A percentile compares a stretch with the other conserved stretches of the same genome.
Conservation (phyloP, 92 coral and sea anemone genomes). For the Epizoanthus rinbou region DNA sequence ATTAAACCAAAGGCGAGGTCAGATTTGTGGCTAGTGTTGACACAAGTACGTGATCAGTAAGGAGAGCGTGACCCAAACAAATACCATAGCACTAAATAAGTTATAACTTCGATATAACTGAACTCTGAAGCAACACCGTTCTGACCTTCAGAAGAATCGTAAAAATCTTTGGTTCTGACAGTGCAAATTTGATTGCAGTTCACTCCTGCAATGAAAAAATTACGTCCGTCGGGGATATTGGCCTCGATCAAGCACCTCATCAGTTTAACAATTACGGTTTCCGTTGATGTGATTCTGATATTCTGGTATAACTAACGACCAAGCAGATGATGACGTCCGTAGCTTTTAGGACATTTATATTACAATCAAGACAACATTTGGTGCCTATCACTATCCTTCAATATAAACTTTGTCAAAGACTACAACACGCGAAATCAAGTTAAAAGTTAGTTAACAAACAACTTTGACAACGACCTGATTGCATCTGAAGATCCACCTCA, state of each 20-base stretch:
- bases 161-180: neutral
- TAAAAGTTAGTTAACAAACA: too few species aligned
- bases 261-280: slow-evolving; percentile 17
- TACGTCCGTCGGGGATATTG: slow-evolving; percentile 30
- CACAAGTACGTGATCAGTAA: neutral
- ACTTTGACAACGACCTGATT: neutral
- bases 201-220: neutral
- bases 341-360: neutral
- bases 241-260: neutral
- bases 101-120: neutral
- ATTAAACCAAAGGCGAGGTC: slow-evolving; percentile 1
- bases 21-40: neutral
- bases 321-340: slow-evolving; percentile 1
- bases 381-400: neutral
- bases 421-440: neutral
- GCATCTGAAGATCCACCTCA: neutral
- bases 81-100: neutral
- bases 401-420: neutral
- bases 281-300: slow-evolving; percentile 8
- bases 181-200: neutral
- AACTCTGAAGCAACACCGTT: neutral
- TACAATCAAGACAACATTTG: neutral
- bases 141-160: neutral
- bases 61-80: neutral
- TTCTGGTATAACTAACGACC: slow-evolving; percentile 10